These are phyloP conservation scores for Teinopalpus imperialis DNA, from an alignment of 2,888 invertebrate genomes.

Conservation along the genomic window DNA sequence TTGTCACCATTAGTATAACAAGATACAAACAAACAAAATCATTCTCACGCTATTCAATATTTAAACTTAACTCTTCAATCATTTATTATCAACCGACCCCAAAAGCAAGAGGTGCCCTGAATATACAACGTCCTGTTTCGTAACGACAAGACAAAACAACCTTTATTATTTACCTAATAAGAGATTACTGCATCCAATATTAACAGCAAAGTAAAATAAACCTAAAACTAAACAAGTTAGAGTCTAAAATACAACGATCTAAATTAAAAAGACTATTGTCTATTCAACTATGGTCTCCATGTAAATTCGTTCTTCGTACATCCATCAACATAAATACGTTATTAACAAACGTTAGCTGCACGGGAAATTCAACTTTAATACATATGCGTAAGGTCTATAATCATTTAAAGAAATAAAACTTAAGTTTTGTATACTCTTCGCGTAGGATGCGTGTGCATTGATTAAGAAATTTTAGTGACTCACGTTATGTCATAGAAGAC, in stretches of 20 bases:
- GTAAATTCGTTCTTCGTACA: constrained; percentile 30
- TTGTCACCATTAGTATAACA: too few species aligned
- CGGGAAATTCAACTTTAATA: neutral
- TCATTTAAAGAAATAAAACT: neutral
- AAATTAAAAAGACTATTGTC: constrained; percentile 24
- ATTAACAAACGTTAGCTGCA: neutral
- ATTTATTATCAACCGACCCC: constrained; percentile 3
- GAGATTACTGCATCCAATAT: neutral
- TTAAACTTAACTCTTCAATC: constrained; percentile 1
- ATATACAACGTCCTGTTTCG: constrained; percentile 8
- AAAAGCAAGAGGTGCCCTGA: constrained; percentile 5
- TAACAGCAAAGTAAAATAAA: neutral
- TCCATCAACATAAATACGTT: constrained; percentile 15
- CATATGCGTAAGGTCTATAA: neutral
- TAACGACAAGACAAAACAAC: constrained; percentile 2
- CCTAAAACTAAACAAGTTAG: neutral
- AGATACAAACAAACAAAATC: too few species aligned
- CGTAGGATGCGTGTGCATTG: constrained; percentile 9
- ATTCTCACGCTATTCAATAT: constrained; percentile 12
- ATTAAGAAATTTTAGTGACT: constrained; percentile 9
- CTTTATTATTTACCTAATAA: neutral
- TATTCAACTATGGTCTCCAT: constrained; percentile 31
- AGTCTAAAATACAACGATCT: neutral
- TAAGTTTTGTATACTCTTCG: constrained; percentile 1
- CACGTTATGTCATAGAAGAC: constrained; percentile 3